Conservation (phyloP, 2,888 invertebrate species). For the Toxonevra muliebris region DNA sequence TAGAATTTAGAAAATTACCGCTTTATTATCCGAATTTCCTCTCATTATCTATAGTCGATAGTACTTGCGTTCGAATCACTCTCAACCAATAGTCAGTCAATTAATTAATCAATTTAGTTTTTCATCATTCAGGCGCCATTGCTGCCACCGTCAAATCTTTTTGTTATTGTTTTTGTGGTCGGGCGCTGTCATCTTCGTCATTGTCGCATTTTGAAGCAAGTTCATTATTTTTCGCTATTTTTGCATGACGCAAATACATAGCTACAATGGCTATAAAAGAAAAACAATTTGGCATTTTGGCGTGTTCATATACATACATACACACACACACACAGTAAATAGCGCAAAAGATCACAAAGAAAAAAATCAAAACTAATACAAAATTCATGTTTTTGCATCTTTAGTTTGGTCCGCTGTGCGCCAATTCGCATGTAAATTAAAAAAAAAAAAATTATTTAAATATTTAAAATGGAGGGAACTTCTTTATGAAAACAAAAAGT, state of each 20-base stretch:
- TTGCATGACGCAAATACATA: slow-evolving; percentile 34
- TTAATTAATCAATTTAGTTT: slow-evolving; percentile 3
- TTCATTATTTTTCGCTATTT: slow-evolving; percentile 11
- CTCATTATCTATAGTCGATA: neutral
- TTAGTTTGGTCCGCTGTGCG: no score
- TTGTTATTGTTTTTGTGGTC: slow-evolving; percentile 1
- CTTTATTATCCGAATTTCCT: neutral
- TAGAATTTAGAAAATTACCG: neutral
- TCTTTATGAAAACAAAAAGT: no score
- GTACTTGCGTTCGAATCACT: neutral
- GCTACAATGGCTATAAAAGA: neutral
- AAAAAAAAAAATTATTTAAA: no score
- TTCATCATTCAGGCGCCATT: slow-evolving; percentile 3
- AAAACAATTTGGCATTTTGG: no score
- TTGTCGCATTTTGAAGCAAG: slow-evolving; percentile 20
- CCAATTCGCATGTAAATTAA: no score
- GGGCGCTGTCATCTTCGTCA: neutral
- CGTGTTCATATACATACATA: neutral
- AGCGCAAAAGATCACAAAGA: neutral
- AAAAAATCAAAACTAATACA: no score
- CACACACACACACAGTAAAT: neutral
- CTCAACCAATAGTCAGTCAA: neutral
- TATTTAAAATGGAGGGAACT: no score
- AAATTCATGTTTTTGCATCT: no score
- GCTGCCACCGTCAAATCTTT: neutral